phyloP scores from a whole-genome alignment of 2,888 invertebrate genomes.

The Caradrina clavipalpis region DNA sequence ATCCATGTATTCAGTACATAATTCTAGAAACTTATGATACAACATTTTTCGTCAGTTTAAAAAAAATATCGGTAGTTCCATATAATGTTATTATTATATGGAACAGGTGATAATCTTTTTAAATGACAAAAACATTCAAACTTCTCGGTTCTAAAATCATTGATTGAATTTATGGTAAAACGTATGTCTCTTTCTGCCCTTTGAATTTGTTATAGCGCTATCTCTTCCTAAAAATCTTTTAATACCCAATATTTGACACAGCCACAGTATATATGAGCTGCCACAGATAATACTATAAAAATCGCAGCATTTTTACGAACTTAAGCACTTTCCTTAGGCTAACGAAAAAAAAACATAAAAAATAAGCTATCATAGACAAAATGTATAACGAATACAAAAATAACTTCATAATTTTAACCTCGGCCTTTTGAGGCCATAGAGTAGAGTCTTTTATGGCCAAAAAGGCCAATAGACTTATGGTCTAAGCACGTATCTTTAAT shows the following conservation, averaged over 20 bases:
- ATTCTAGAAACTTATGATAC: no score
- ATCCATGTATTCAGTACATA: no score
- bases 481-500: conserved; percentile 9
- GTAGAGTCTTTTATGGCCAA: conserved; percentile 40
- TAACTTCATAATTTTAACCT: conserved; percentile 76
- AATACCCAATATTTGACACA: conserved; percentile 48
- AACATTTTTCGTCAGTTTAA: no score
- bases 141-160: no score
- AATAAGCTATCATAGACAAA: conserved; percentile 81
- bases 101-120: no score
- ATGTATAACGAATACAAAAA: conserved; percentile 84
- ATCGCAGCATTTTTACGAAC: conserved; percentile 66
- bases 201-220: neutral
- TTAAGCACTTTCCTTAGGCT: conserved; percentile 78
- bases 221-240: neutral
- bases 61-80: no score
- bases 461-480: conserved; percentile 25
- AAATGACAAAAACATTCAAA: no score
- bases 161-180: no score
- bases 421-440: conserved; percentile 47
- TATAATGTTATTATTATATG: no score
- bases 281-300: conserved; percentile 65
- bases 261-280: conserved; percentile 49
- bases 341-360: conserved; percentile 78
- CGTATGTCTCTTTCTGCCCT: neutral